Evolutionary conservation across 2,797 vertebrate genomes (phyloP).

Genomic region (Silurus lanzhouensis): DNA sequence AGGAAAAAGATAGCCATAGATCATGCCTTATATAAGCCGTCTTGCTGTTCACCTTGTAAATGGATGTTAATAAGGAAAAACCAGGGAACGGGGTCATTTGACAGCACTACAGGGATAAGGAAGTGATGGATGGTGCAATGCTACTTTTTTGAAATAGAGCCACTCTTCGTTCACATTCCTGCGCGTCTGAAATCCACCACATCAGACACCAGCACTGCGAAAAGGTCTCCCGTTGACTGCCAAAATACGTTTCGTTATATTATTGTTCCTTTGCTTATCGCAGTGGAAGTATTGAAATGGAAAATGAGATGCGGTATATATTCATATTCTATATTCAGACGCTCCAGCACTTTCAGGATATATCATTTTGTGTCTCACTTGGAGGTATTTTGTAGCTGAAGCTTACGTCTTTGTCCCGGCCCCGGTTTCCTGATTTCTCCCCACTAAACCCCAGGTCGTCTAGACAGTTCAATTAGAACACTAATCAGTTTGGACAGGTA

Average conservation of each 20-base stretch:
- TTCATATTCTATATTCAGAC: background rate
- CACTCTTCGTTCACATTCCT: conserved; percentile 23
- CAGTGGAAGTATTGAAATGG: conserved; percentile 10
- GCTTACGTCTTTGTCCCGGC: conserved; percentile 17
- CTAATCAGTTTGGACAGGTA: conserved; percentile 57
- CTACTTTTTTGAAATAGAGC: conserved; percentile 29
- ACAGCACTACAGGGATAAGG: conserved; percentile 37
- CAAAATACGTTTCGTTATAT: background rate
- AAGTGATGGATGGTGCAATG: conserved; percentile 26
- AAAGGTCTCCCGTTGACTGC: conserved; percentile 24
- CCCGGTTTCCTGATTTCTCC: conserved; percentile 16
- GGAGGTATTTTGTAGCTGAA: background rate
- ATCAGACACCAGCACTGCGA: background rate
- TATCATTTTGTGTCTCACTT: background rate
- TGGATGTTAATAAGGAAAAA: conserved; percentile 53
- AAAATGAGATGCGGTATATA: conserved; percentile 22
- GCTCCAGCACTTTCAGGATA: background rate
- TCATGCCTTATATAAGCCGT: conserved; percentile 28
- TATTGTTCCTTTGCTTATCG: conserved; percentile 19
- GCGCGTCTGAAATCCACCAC: conserved; percentile 26
- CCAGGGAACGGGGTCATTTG: conserved; percentile 34
- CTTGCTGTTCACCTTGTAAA: conserved; percentile 47
- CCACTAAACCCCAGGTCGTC: conserved; percentile 32
- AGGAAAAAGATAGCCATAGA: conserved; percentile 30
- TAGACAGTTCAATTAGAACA: conserved; percentile 53